Conservation (phyloP, 2,888 invertebrate species). For the Rhingia rostrata region DNA sequence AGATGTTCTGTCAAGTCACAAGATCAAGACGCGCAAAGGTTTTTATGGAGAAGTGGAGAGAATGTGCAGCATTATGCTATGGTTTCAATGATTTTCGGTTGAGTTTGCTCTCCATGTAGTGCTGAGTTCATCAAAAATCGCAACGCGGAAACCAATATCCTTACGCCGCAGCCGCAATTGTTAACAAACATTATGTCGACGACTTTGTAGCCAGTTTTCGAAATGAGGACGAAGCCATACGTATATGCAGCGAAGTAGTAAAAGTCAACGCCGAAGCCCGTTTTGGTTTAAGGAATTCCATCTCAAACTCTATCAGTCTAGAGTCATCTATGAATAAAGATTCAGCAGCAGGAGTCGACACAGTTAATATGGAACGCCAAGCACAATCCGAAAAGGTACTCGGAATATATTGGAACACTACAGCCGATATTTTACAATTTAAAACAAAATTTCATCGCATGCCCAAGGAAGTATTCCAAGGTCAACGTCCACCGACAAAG, state of each 20-base stretch:
- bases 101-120: constrained; percentile 61
- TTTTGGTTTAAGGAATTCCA: constrained; percentile 56
- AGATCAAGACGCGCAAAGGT: constrained; percentile 71
- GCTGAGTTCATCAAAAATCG: constrained; percentile 66
- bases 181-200: constrained; percentile 63
- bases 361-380: constrained; percentile 29
- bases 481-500: constrained; percentile 46
- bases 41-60: constrained; percentile 73
- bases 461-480: constrained; percentile 22
- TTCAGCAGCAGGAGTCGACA: not conserved
- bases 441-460: constrained; percentile 36
- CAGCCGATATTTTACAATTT: constrained; percentile 65
- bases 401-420: constrained; percentile 73
- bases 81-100: constrained; percentile 72
- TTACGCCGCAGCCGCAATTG: not conserved
- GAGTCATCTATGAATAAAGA: constrained; percentile 20
- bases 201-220: constrained; percentile 61
- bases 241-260: constrained; percentile 33
- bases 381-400: constrained; percentile 60
- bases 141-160: not conserved
- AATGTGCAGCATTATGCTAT: constrained; percentile 47
- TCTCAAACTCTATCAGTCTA: constrained; percentile 42
- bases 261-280: constrained; percentile 52
- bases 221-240: constrained; percentile 29
- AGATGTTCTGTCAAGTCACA: constrained; percentile 42